phyloP scores from a whole-genome alignment of 1,140 invertebrate species.

The Semibalanus balanoides region DNA sequence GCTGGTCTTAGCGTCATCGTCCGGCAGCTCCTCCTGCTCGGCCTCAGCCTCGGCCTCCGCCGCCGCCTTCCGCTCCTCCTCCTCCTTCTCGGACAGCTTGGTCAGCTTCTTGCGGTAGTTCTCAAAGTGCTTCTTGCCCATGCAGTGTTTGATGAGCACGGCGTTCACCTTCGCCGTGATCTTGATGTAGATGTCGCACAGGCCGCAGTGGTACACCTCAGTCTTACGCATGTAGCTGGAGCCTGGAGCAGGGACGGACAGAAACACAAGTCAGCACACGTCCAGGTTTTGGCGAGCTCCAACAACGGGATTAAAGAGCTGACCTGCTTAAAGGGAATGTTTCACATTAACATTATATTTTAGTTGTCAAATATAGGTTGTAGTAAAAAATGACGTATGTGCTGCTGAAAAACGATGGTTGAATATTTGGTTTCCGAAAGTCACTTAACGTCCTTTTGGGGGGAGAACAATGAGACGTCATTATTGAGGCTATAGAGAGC shows the following conservation, averaged over 20 bases:
- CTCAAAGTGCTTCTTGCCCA: conserved; percentile 1
- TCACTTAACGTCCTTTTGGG: no score
- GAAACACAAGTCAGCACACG: no score
- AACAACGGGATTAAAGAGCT: no score
- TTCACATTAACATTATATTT: no score
- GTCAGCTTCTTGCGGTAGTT: background rate
- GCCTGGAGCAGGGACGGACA: background rate
- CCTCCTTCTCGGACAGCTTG: background rate
- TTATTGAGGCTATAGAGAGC: no score
- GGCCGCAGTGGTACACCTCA: conserved; percentile 4
- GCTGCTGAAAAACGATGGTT: no score
- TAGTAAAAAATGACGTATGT: no score
- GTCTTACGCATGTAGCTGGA: conserved; percentile 4
- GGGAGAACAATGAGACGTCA: no score
- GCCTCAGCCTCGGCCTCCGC: background rate
- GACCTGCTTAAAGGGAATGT: no score
- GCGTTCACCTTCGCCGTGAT: background rate
- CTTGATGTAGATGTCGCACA: conserved; percentile 6
- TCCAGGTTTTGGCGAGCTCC: no score
- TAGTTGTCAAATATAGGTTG: no score
- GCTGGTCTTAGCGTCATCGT: background rate
- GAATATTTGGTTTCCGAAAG: no score
- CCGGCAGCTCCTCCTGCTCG: background rate
- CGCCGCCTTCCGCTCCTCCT: background rate
- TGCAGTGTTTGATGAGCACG: conserved; percentile 5